These are phyloP conservation scores for Oscheius sp. DNA, from an alignment of 2,888 invertebrate species.

Conservation along the genomic window DNA sequence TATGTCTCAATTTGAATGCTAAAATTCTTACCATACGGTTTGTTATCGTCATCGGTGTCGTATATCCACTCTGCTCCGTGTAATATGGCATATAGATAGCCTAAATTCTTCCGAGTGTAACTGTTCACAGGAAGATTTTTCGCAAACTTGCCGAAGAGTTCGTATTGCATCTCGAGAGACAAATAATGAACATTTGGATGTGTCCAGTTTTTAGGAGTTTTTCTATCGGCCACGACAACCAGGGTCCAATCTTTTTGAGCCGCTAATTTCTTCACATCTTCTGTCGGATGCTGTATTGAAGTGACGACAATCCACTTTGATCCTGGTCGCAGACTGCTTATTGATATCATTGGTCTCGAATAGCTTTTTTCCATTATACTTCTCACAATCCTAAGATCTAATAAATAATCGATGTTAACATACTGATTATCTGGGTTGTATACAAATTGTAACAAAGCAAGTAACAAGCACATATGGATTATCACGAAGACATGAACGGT, in stretches of 20 bases:
- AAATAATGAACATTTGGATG: conserved; percentile 36
- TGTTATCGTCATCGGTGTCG: conserved; percentile 43
- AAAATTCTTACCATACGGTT: conserved; percentile 30
- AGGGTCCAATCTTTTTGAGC: conserved; percentile 32
- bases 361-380: too few species aligned
- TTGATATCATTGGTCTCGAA: too few species aligned
- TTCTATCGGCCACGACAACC: conserved; percentile 40
- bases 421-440: too few species aligned
- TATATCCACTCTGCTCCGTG: conserved; percentile 42
- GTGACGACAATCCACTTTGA: conserved; percentile 14
- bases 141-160: background rate
- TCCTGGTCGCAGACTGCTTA: too few species aligned
- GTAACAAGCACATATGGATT: too few species aligned
- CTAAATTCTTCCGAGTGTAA: conserved; percentile 37
- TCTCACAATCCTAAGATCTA: too few species aligned
- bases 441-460: too few species aligned
- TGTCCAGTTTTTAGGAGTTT: conserved; percentile 38
- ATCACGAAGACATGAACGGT: too few species aligned
- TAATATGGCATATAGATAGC: conserved; percentile 37
- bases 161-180: conserved; percentile 22
- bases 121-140: conserved; percentile 6
- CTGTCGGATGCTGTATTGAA: conserved; percentile 16
- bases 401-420: too few species aligned
- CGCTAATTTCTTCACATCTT: conserved; percentile 30
- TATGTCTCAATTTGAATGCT: too few species aligned